Evolutionary conservation across 2,888 invertebrate genomes (phyloP), one percentile per base, ranked within the genome.

Genomic region (Diarsia mendica): DNA sequence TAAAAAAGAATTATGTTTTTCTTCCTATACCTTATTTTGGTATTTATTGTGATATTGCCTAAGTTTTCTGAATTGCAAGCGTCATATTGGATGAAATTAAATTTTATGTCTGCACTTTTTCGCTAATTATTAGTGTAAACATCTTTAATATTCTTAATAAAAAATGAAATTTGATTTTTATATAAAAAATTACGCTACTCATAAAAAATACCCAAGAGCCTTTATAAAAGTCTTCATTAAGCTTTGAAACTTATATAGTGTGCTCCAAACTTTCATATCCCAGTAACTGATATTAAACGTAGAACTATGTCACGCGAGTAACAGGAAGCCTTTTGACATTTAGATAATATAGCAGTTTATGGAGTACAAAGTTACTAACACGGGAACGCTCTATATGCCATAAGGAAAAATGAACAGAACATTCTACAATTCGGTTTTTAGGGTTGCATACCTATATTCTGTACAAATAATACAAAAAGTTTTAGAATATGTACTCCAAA

Each of bases 271-370:
- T 58, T 70, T 67, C n/a, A n/a, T 60, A 60, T 20, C 33, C 8
- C 13, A 49, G 28, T 60, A 49, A 66, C 67, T 68, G 46, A 66
- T 71, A 76, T 69, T 53, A 72, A 72, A 81, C 58, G 55, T 6
- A 23, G 20, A 70, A 67, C 60, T 67, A 33, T 55, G 60, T 72
- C 67, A 60, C 60, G 28, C 67, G 4, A 72, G 61, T 58, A 20
- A 49, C 53, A 65, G 28, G 20, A 63, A 44, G 13, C 9, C 13
- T 51, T 44, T 13, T 66, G 58, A 49, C 53, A 48, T 46, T 39
- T 23, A 58, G 13, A 11, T 53, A 53, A 9, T 44, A n/a, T 10
- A 4, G 20, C 20, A 15, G 48, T 67, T 71, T 68, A 68, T 61
- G 10, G 39, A 67, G 39, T 28, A 69, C 18, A 58, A 70, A 70